These are phyloP conservation scores for Carabus problematicus DNA, from an alignment of 2,888 invertebrate species.

Conservation along the genomic window DNA sequence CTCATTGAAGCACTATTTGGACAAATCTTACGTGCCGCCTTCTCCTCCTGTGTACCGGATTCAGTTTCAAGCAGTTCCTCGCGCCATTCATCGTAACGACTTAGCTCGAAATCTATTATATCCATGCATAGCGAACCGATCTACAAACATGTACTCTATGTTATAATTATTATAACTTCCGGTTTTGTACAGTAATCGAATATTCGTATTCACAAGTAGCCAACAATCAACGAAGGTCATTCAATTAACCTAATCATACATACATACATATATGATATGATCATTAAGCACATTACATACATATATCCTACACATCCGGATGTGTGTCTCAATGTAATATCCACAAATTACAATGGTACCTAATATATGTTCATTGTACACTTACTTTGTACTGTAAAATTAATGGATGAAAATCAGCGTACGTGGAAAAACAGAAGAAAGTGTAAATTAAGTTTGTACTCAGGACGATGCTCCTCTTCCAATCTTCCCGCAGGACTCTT, in stretches of 20 bases:
- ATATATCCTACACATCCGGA: too few relatives aligned
- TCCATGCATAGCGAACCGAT: slow-evolving; percentile 97
- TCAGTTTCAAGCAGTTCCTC: slow-evolving; percentile 66
- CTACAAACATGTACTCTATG: slow-evolving; percentile 56
- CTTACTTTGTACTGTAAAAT: slow-evolving; percentile 92
- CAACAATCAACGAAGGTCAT: too few relatives aligned
- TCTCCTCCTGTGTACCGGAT: slow-evolving; percentile 61
- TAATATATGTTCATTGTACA: slow-evolving; percentile 2
- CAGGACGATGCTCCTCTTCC: slow-evolving; percentile 94
- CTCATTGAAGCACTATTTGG: slow-evolving; percentile 61
- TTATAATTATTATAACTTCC: neutral
- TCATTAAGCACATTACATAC: too few relatives aligned
- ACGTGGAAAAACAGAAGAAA: slow-evolving; percentile 97
- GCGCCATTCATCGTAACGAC: slow-evolving; percentile 93
- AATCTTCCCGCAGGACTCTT: slow-evolving; percentile 95
- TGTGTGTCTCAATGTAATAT: too few relatives aligned
- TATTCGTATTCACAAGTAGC: too few relatives aligned
- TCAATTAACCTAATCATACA: too few relatives aligned
- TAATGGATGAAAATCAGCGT: slow-evolving; percentile 92
- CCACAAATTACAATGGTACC: slow-evolving; percentile 3
- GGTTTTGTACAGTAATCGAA: too few relatives aligned
- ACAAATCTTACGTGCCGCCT: slow-evolving; percentile 55
- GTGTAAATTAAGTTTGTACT: slow-evolving; percentile 96
- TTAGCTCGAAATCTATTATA: slow-evolving; percentile 93
- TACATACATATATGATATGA: too few relatives aligned